Base-by-base conservation (phyloP, 2,113 vertebrate genomes). In the Corythoichthys haematopterus region DNA sequence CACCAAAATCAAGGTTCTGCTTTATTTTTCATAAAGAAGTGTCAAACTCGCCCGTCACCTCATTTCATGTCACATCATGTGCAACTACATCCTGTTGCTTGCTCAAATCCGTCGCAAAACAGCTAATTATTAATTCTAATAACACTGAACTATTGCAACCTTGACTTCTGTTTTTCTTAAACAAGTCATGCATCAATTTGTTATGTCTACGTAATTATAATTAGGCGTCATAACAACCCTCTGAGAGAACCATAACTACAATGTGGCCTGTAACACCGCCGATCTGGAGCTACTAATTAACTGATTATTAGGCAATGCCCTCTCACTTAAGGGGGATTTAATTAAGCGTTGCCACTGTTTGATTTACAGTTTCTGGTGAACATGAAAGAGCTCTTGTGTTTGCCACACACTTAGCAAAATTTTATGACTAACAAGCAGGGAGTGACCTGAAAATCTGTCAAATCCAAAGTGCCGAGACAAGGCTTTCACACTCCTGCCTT, bases 381-480 rank as follows among this genome's bases (percentile, higher is more conserved):
- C 11, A 46, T 46, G 43, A 62, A 58, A 43, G 37, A 11, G 57
- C 59, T 58, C 38, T 4, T 10, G 8, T 40, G 20, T 14, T 16
- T 11, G 47, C 20, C 43, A 16, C 20, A 15, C 46, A 53, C 11
- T 64, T 65, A 65, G 72, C 68, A 46, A 77, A 64, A 46, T 46
- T 14, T 28, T 56, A 47, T 65, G 65, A 66, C 78, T 69, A 71
- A 72, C 66, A 75, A 48, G 37, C 47, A 28, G 46, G 1, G 28
- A 63, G 50, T 69, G 70, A 64, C 58, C 77, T 75, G 81, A 74
- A 82, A 83, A 76, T 61, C 51, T 51, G 68, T 68, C 71, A 75
- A 80, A 83, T 80, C 78, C 69, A 45, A 62, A 62, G 60, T 46
- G 55, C 13, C 11, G 55, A 36, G 55, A 15, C 55, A 35, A 57